These are phyloP conservation scores for Eptesicus fuscus DNA, from an alignment of 2,113 vertebrate species.

Conservation along the genomic window DNA sequence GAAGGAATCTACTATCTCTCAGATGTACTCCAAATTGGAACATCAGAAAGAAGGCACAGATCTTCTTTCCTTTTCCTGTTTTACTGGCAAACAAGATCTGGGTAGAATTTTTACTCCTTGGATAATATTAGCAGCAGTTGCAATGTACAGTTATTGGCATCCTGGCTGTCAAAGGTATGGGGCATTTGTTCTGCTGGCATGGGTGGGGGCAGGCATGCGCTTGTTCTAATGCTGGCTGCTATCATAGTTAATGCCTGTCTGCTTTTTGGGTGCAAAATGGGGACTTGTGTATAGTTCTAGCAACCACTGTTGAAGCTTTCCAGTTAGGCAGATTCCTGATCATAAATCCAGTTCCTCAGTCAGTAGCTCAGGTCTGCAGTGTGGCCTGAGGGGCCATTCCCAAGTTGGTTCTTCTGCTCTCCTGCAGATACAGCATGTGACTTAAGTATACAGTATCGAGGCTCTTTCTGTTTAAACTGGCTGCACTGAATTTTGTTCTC, in stretches of 20 bases:
- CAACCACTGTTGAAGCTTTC: neutral
- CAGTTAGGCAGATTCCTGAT: neutral
- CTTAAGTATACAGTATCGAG: neutral
- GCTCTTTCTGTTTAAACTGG: neutral
- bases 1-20: neutral
- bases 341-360: neutral
- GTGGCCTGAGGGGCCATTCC: neutral
- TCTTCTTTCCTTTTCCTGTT: neutral
- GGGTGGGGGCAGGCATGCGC: too few species aligned
- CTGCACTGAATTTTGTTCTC: neutral
- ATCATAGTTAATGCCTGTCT: accelerated
- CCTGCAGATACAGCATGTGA: neutral
- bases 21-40: neutral
- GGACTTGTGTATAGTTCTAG: neutral
- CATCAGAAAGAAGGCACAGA: neutral
- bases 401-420: neutral
- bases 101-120: neutral
- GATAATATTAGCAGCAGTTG: neutral
- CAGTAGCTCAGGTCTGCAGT: neutral
- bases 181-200: neutral
- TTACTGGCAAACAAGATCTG: neutral
- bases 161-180: neutral
- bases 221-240: neutral
- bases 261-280: neutral
- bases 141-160: neutral